Evolutionary conservation across 1,140 invertebrate species (phyloP).

Genomic region (Metaphire vulgaris): DNA sequence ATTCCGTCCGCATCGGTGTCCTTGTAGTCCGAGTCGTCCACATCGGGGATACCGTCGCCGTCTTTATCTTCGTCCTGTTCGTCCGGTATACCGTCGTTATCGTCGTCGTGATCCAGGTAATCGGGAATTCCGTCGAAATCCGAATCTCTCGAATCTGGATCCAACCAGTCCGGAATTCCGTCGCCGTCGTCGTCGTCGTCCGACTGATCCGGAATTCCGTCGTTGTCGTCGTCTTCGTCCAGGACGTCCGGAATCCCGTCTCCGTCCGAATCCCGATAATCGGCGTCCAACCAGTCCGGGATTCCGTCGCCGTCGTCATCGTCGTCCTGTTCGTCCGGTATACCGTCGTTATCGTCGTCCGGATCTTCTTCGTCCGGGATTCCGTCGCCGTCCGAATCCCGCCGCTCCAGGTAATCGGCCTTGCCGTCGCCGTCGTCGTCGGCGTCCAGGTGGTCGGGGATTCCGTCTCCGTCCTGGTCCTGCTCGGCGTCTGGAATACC

Average conservation of each 20-base stretch:
- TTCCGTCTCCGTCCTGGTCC: slow-evolving; percentile 20
- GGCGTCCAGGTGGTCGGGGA: slow-evolving; percentile 14
- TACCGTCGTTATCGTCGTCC: slow-evolving; percentile 19
- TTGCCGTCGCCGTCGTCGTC: slow-evolving; percentile 14
- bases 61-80: slow-evolving; percentile 16
- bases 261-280: slow-evolving; percentile 17
- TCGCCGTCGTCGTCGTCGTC: slow-evolving; percentile 21
- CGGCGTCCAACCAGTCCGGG: background rate
- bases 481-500: slow-evolving; percentile 10
- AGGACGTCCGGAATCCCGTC: slow-evolving; percentile 21
- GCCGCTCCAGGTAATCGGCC: slow-evolving; percentile 9
- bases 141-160: slow-evolving; percentile 12
- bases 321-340: slow-evolving; percentile 13
- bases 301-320: slow-evolving; percentile 17
- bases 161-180: slow-evolving; percentile 16
- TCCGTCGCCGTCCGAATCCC: slow-evolving; percentile 13
- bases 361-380: slow-evolving; percentile 6
- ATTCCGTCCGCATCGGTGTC: slow-evolving; percentile 24
- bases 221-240: slow-evolving; percentile 16
- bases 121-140: slow-evolving; percentile 21
- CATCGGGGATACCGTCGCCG: slow-evolving; percentile 20
- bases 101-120: slow-evolving; percentile 18
- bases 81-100: slow-evolving; percentile 19
- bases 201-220: slow-evolving; percentile 11
- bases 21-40: slow-evolving; percentile 7